These are phyloP conservation scores for Cerastoderma edule DNA, from an alignment of 2,888 invertebrate species.

Conservation along the genomic window DNA sequence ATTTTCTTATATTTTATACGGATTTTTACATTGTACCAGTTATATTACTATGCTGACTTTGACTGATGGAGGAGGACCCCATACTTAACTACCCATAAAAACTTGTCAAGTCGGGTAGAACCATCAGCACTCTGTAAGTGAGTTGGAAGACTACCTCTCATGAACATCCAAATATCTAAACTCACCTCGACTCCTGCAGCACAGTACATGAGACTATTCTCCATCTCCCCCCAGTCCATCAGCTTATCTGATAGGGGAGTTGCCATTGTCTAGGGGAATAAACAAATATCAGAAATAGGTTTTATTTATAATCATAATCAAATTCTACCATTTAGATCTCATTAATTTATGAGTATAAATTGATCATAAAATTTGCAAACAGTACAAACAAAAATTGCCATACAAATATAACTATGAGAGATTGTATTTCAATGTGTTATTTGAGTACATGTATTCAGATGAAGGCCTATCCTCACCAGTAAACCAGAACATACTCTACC, in stretches of 20 bases:
- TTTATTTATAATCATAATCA: not conserved
- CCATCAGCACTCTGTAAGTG: not conserved
- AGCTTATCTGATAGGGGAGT: slow-evolving; percentile 82
- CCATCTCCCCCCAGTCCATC: slow-evolving; percentile 82
- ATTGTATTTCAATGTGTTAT: not conserved
- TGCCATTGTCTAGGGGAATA: slow-evolving; percentile 80
- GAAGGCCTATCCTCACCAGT: too few relatives aligned
- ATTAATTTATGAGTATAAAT: not conserved
- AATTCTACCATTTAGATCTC: not conserved
- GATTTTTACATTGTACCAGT: not conserved
- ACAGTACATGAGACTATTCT: slow-evolving; percentile 84
- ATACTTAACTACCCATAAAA: not conserved
- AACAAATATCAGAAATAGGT: slow-evolving; percentile 78
- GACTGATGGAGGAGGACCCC: not conserved
- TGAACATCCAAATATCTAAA: not conserved
- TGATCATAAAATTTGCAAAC: not conserved
- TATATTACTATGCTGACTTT: not conserved
- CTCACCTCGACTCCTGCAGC: slow-evolving; percentile 82
- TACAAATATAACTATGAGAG: not conserved
- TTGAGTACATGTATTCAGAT: not conserved
- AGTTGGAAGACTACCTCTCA: not conserved
- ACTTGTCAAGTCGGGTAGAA: not conserved
- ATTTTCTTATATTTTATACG: not conserved
- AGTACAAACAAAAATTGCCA: not conserved
- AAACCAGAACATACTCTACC: too few relatives aligned